Conservation (phyloP, 2,888 invertebrate genomes). For the Heliconius erato region DNA sequence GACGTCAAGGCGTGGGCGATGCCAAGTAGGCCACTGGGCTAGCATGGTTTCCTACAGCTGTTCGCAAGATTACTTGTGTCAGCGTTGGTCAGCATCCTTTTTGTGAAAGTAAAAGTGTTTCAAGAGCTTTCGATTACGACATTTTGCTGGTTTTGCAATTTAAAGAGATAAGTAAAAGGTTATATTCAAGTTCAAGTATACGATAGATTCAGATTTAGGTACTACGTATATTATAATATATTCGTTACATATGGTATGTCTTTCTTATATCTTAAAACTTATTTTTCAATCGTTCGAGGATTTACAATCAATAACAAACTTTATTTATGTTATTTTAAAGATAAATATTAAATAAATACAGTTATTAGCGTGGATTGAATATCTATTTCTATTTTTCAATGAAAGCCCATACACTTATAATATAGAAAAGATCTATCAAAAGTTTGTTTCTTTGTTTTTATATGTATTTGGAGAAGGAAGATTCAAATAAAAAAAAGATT, state of each 20-base stretch:
- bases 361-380: too few species aligned
- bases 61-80: slow-evolving; percentile 45
- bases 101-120: slow-evolving; percentile 35
- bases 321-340: too few species aligned
- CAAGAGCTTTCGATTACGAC: slow-evolving; percentile 28
- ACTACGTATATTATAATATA: background rate
- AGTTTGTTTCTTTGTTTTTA: too few species aligned
- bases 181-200: background rate
- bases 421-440: background rate
- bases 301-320: too few species aligned
- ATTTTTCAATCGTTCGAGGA: too few species aligned
- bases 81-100: slow-evolving; percentile 47
- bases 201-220: background rate
- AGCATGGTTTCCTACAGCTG: slow-evolving; percentile 41
- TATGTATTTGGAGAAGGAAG: too few species aligned
- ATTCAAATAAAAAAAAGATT: background rate
- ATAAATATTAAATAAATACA: too few species aligned
- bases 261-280: too few species aligned
- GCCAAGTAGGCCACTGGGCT: slow-evolving; percentile 52
- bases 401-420: background rate
- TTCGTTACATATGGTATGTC: background rate
- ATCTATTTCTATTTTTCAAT: too few species aligned
- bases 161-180: background rate
- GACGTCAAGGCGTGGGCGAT: slow-evolving; percentile 41
- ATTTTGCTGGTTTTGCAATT: background rate